Evolutionary conservation across 2,888 invertebrate species (phyloP).

Genomic region (Melieria crassipennis): DNA sequence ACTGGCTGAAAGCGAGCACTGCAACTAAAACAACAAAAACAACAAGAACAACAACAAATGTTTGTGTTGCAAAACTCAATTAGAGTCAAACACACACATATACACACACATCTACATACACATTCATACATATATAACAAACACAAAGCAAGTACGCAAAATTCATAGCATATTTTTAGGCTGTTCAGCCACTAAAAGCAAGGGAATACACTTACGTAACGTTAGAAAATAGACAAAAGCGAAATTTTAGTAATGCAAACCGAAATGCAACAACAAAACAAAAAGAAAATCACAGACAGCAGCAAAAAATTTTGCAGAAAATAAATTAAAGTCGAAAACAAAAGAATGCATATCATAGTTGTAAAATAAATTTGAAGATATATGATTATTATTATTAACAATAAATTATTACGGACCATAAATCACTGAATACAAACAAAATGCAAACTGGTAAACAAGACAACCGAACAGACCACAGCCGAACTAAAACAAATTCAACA

Average conservation of each 20-base stretch:
- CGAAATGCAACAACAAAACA: slow-evolving; percentile 19
- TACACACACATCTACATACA: slow-evolving; percentile 43
- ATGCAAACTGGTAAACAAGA: neutral
- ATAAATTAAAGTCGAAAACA: slow-evolving; percentile 46
- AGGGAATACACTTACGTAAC: slow-evolving; percentile 11
- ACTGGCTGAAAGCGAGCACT: no score
- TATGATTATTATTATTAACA: slow-evolving; percentile 30
- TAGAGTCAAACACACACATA: slow-evolving; percentile 41
- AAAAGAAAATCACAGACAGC: slow-evolving; percentile 11
- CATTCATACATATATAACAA: slow-evolving; percentile 30
- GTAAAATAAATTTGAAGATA: slow-evolving; percentile 68
- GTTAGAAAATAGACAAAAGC: neutral
- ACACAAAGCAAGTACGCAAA: slow-evolving; percentile 31
- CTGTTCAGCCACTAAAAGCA: slow-evolving; percentile 22
- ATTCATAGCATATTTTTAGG: slow-evolving; percentile 29
- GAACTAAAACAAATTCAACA: neutral
- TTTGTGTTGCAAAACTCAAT: slow-evolving; percentile 22
- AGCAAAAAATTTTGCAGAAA: slow-evolving; percentile 23
- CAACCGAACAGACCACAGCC: slow-evolving; percentile 5
- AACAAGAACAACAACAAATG: slow-evolving; percentile 39
- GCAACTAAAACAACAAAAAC: no score
- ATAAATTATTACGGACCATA: slow-evolving; percentile 16
- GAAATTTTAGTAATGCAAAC: slow-evolving; percentile 17
- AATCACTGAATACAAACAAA: neutral
- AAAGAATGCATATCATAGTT: slow-evolving; percentile 89